Percentiles rank a stretch among this genome's conserved stretches.
Conservation (phyloP, 2,113 vertebrate species). For the Trichechus manatus region DNA sequence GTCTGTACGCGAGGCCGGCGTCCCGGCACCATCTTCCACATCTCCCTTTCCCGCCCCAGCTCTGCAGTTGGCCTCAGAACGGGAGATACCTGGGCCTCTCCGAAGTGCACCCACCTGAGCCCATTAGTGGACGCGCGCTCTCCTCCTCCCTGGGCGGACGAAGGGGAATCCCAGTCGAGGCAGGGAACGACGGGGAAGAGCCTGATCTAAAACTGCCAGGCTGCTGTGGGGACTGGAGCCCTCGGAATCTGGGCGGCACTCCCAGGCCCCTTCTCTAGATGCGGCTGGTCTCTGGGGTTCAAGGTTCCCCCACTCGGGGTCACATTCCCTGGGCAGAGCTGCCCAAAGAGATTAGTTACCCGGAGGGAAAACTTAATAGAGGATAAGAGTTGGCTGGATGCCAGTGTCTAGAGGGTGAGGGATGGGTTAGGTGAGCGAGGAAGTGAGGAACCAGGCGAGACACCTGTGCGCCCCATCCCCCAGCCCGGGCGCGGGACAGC, state of each 20-base stretch:
- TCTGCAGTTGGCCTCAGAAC: background rate
- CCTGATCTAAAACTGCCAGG: rapidly evolving
- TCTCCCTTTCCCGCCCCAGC: rapidly evolving
- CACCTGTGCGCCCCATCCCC: no score
- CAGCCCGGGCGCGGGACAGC: rapidly evolving
- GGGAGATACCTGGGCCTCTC: background rate
- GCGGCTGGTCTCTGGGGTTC: background rate
- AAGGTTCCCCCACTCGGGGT: no score
- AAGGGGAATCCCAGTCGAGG: background rate
- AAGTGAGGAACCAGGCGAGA: background rate
- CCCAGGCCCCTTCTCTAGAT: background rate
- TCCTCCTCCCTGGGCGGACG: no score
- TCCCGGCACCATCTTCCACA: rapidly evolving
- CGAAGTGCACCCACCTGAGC: background rate
- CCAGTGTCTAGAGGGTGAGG: rapidly evolving
- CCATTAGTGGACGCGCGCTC: rapidly evolving
- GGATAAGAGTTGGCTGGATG: no score
- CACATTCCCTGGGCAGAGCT: rapidly evolving
- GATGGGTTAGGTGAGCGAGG: rapidly evolving
- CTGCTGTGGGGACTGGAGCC: no score
- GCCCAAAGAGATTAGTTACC: rapidly evolving
- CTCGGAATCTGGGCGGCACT: rapidly evolving
- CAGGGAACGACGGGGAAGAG: no score
- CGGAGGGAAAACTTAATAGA: background rate
- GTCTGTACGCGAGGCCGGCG: rapidly evolving